A percentile compares a stretch with the other conserved stretches of the same genome.
Evolutionary conservation across 2,888 invertebrate genomes (phyloP).

Genomic region (Mesorhabditis spiculigera): DNA sequence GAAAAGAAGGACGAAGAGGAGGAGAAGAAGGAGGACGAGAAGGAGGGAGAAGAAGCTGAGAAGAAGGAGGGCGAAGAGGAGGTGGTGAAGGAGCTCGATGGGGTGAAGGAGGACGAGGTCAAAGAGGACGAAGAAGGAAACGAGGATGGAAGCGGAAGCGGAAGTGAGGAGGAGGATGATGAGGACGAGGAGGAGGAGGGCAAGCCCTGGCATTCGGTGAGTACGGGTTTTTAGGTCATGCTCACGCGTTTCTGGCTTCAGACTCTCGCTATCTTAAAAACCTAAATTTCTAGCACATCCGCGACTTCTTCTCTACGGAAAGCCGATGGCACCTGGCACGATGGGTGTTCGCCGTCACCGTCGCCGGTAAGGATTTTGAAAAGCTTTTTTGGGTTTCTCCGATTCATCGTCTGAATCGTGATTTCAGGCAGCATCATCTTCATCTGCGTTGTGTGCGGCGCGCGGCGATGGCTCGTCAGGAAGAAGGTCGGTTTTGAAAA

Average conservation of each 20-base stretch:
- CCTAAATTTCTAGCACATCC: neutral
- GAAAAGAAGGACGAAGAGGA: conserved; percentile 20
- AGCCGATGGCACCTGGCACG: conserved; percentile 12
- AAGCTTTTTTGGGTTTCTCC: neutral
- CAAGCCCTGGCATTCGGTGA: neutral
- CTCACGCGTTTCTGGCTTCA: neutral
- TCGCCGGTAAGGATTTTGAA: conserved; percentile 8
- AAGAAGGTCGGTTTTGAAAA: neutral
- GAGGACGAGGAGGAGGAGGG: conserved; percentile 9
- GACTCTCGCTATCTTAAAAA: neutral
- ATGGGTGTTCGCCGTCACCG: conserved; percentile 10
- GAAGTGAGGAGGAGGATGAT: conserved; percentile 7
- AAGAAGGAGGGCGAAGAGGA: conserved; percentile 14
- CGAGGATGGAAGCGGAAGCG: conserved; percentile 12
- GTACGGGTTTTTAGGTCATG: neutral
- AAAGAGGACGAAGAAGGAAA: conserved; percentile 20
- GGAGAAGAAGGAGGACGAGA: conserved; percentile 19
- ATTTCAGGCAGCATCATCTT: neutral
- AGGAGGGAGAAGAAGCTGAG: conserved; percentile 8
- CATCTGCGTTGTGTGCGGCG: neutral
- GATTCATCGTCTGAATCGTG: too few relatives aligned
- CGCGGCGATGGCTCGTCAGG: neutral
- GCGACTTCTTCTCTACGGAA: conserved; percentile 1
- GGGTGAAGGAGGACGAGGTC: conserved; percentile 11
- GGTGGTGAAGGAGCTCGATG: conserved; percentile 15